phyloP scores from a whole-genome alignment of 1,140 invertebrate species.

The Reticulitermes speratus region DNA sequence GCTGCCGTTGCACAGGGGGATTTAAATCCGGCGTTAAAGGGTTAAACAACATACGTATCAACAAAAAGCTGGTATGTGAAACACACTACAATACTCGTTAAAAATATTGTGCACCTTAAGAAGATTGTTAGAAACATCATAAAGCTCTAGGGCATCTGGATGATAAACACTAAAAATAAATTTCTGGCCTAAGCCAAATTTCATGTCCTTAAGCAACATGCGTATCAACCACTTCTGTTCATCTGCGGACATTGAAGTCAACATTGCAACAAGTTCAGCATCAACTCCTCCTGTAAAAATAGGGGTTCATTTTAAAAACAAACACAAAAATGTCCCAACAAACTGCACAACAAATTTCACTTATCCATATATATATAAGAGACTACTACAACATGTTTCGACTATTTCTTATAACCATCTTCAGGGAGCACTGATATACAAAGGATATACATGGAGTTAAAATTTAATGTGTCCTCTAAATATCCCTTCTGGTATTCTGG shows the following conservation, averaged over 20 bases:
- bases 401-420: no score
- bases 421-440: no score
- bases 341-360: no score
- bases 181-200: constrained; percentile 67
- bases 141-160: constrained; percentile 76
- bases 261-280: constrained; percentile 53
- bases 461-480: no score
- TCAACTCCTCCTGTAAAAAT: constrained; percentile 49
- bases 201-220: constrained; percentile 82
- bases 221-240: constrained; percentile 89
- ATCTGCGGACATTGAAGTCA: constrained; percentile 60
- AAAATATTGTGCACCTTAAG: constrained; percentile 54
- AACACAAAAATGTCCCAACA: neutral
- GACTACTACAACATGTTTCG: no score
- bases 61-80: constrained; percentile 42
- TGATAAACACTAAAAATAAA: constrained; percentile 72
- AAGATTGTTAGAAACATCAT: constrained; percentile 69
- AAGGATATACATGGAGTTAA: no score
- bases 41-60: constrained; percentile 84
- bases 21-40: no score
- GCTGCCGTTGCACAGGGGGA: no score
- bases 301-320: neutral
- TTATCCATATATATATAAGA: no score
- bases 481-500: no score
- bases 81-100: no score